Evolutionary conservation across 1,140 invertebrate species (phyloP).

Genomic region (Aphelenchoides besseyi): DNA sequence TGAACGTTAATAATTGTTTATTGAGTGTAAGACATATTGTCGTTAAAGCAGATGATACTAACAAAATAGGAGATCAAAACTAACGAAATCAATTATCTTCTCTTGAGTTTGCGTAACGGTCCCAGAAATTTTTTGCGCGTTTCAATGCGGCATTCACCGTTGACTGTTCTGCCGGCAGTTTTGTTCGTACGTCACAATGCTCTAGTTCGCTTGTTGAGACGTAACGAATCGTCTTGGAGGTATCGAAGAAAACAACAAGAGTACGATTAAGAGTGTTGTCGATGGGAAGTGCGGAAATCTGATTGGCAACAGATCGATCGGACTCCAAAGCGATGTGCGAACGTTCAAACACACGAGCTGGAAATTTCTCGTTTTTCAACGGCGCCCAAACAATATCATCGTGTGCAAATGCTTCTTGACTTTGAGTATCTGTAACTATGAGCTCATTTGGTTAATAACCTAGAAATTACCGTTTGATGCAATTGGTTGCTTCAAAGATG

Average conservation of each 20-base stretch:
- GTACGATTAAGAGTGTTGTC: background rate
- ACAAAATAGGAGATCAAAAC: too few relatives aligned
- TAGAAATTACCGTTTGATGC: too few relatives aligned
- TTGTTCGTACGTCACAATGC: conserved; percentile 12
- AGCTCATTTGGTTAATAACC: too few relatives aligned
- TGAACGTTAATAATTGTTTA: too few relatives aligned
- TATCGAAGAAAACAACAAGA: conserved; percentile 12
- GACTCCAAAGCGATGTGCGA: background rate
- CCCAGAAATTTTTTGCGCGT: conserved; percentile 16
- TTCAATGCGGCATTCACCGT: background rate
- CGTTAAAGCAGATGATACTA: too few relatives aligned
- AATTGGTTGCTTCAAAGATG: too few relatives aligned
- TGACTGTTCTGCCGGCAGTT: background rate
- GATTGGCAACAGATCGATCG: background rate
- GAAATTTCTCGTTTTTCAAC: conserved; percentile 27
- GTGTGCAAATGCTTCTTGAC: conserved; percentile 25
- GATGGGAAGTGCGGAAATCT: background rate
- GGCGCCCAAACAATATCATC: conserved; percentile 43
- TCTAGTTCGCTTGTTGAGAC: background rate
- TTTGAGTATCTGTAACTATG: too few relatives aligned
- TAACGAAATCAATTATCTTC: too few relatives aligned
- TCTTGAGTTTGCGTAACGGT: too few relatives aligned
- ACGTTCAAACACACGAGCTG: conserved; percentile 36
- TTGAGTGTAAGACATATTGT: too few relatives aligned
- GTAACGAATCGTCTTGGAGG: background rate